phyloP scores from a whole-genome alignment of 1,140 invertebrate genomes.

The Polypedilum pembai region DNA sequence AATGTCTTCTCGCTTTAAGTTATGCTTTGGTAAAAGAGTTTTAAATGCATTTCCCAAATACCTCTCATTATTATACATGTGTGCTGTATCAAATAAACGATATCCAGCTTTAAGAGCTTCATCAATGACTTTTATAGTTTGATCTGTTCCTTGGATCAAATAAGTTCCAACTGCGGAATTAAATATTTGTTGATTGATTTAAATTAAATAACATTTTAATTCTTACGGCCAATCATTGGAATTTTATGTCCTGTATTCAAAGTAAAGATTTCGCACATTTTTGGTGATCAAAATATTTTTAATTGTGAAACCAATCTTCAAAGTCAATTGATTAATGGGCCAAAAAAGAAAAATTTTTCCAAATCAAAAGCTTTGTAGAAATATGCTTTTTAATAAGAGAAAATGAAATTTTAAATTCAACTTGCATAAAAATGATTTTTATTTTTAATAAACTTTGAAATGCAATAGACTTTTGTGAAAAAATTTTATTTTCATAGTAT shows the following conservation, averaged over 20 bases:
- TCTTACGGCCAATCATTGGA: conserved; percentile 31
- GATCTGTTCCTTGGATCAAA: conserved; percentile 34
- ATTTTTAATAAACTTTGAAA: no score
- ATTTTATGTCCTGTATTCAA: conserved; percentile 32
- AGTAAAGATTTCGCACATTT: background rate
- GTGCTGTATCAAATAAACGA: conserved; percentile 47
- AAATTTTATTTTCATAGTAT: no score
- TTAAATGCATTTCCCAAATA: conserved; percentile 48
- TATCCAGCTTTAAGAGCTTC: conserved; percentile 36
- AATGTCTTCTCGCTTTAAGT: conserved; percentile 47
- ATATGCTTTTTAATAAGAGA: no score
- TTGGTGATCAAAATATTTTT: background rate
- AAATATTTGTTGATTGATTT: background rate
- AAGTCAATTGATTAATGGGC: background rate
- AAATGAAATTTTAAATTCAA: no score
- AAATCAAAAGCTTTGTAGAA: background rate
- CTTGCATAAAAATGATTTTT: no score
- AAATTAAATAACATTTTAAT: background rate
- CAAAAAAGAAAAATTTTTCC: background rate
- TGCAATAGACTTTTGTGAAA: no score
- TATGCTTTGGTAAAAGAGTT: conserved; percentile 40
- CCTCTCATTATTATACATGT: conserved; percentile 51
- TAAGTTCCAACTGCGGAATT: conserved; percentile 35
- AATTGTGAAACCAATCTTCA: no score
- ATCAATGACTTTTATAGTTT: conserved; percentile 36